Percentiles rank a stretch among this genome's conserved stretches.
Conservation (phyloP, 2,797 vertebrate species). For the Lepilemur septentrionalis region DNA sequence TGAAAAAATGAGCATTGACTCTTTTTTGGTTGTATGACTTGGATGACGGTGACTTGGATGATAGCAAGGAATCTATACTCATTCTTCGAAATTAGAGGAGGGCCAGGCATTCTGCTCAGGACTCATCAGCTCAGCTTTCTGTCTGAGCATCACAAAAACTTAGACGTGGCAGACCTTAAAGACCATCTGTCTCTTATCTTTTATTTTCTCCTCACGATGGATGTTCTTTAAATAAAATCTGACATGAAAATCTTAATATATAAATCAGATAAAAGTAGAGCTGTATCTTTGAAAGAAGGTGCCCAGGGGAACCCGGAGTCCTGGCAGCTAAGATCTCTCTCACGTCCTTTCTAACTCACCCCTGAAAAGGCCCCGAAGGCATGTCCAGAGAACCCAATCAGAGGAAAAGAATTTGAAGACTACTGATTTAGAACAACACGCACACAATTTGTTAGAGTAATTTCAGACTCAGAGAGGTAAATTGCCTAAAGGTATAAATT, state of each 20-base stretch:
- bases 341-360: neutral
- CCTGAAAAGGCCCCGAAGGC: neutral
- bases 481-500: neutral
- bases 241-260: constrained; percentile 25
- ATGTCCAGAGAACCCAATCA: neutral
- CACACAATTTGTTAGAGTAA: neutral
- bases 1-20: neutral
- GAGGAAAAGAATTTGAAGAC: neutral
- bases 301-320: neutral
- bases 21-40: neutral
- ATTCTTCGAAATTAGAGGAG: neutral
- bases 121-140: neutral
- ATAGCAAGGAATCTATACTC: neutral
- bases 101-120: neutral
- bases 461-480: neutral
- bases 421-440: neutral
- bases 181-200: neutral
- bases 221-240: constrained; percentile 17
- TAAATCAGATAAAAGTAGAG: constrained; percentile 54
- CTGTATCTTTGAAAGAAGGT: neutral
- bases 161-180: constrained; percentile 2
- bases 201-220: neutral
- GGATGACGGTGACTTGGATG: neutral
- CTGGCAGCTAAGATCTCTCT: neutral
- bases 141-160: neutral